These are phyloP conservation scores for Nymphalis io DNA, from an alignment of 1,140 invertebrate genomes.

Conservation along the genomic window DNA sequence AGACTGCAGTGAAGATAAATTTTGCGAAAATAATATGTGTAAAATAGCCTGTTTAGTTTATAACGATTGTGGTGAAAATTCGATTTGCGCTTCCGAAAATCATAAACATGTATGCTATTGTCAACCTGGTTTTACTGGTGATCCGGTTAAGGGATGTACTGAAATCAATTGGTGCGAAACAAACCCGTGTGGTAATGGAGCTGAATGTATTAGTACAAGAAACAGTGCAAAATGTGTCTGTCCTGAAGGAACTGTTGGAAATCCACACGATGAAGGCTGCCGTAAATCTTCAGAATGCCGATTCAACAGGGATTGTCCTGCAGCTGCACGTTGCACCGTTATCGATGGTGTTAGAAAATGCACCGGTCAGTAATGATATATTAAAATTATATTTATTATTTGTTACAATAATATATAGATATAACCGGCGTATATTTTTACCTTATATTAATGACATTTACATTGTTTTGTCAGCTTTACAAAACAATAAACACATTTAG, in stretches of 20 bases:
- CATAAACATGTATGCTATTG: slow-evolving; percentile 90
- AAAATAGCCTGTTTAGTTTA: slow-evolving; percentile 90
- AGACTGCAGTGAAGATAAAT: slow-evolving; percentile 90
- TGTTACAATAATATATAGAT: neutral
- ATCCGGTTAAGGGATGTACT: slow-evolving; percentile 85
- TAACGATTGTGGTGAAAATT: slow-evolving; percentile 91
- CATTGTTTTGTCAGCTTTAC: too few relatives aligned
- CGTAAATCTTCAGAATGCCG: slow-evolving; percentile 88
- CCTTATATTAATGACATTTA: too few relatives aligned
- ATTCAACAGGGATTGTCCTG: slow-evolving; percentile 88
- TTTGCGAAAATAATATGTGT: slow-evolving; percentile 90
- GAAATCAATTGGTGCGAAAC: slow-evolving; percentile 90
- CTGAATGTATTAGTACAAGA: slow-evolving; percentile 90
- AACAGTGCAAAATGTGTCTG: slow-evolving; percentile 92
- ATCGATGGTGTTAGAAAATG: slow-evolving; percentile 88
- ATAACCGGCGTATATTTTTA: too few relatives aligned
- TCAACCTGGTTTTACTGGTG: slow-evolving; percentile 92
- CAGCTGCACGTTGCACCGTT: slow-evolving; percentile 86
- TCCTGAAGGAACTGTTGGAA: slow-evolving; percentile 88
- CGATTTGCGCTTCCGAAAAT: slow-evolving; percentile 90
- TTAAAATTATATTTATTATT: neutral
- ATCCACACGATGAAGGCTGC: slow-evolving; percentile 91
- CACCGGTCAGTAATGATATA: slow-evolving; percentile 76
- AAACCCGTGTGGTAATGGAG: slow-evolving; percentile 90
- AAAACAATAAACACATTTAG: too few relatives aligned